Evolutionary conservation across 2,888 invertebrate genomes (phyloP), one percentile per base, ranked within the genome.

Genomic region (Brachypterus glaber): DNA sequence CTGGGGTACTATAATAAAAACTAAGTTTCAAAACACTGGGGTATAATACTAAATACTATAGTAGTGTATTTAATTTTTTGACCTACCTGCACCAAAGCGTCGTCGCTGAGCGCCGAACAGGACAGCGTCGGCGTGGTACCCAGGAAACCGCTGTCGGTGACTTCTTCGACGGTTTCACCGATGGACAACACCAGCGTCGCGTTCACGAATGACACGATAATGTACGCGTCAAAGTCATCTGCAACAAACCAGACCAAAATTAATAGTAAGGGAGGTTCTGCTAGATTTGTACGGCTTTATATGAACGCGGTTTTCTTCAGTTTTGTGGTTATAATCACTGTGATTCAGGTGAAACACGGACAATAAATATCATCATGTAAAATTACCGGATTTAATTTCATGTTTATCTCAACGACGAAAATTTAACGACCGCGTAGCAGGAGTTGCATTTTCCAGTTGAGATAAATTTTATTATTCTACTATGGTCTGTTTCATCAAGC

Each of bases 91-190:
- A 98, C 93, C 15, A 98, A 70, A 1, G 97, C 95, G 68, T 99
- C 97, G 58, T 91, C 96, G 37, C 97, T 97, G 17, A 99, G 76
- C 21, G 96, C 90, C 7, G 95, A 92, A 68, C 98, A 98, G 46
- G 92, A 89, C n/a, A 99, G 71, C 0, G 98, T 99, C 0, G 97
- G 96, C 1, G 97, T 97, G 0, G 97, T 98, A 42, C 97, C 97
- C 56, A 98, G 73, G 66, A 99, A 98, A 30, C 98, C 98, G 45
- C 97, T 97, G 67, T 99, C 98, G 0, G 97, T 95, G 15, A 98
- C 98, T 82, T 99, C 98, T 68, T 99, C 98, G n/a, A 99, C 98
- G 9, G 97, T 98, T 68, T 98, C 98, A 51, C 98, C 98, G 63
- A 99, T 98, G 54, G 95, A 95, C 57, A 99, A 76, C 48, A 98